Conservation (phyloP, 2,888 invertebrate species). For the Onthophagus sagittarius region DNA sequence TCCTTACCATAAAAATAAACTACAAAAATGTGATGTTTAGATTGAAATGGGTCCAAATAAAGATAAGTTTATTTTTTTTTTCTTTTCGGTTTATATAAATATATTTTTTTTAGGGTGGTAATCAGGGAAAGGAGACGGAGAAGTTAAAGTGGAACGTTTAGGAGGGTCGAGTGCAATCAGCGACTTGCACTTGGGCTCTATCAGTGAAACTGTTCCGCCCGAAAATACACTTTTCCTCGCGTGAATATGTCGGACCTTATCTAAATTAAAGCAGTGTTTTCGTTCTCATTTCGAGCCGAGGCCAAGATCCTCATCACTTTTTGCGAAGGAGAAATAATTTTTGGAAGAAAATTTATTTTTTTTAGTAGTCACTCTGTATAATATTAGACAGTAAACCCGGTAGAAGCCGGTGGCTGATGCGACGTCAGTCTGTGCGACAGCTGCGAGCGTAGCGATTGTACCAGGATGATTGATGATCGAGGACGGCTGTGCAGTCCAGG, state of each 20-base stretch:
- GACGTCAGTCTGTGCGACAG: slow-evolving; percentile 53
- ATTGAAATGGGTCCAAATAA: too few species aligned
- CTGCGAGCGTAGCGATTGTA: slow-evolving; percentile 60
- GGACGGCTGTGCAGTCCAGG: slow-evolving; percentile 48
- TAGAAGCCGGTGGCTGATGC: slow-evolving; percentile 44
- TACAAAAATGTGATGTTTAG: too few species aligned
- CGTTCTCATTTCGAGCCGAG: slow-evolving; percentile 47
- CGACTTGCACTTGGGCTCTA: not conserved
- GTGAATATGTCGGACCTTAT: slow-evolving; percentile 45
- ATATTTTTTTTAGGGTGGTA: not conserved
- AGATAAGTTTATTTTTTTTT: too few species aligned
- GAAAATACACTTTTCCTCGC: slow-evolving; percentile 5
- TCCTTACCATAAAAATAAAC: too few species aligned
- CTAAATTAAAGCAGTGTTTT: slow-evolving; percentile 57
- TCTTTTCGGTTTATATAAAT: not conserved
- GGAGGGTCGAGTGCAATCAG: not conserved
- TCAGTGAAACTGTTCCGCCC: not conserved
- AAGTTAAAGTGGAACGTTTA: not conserved
- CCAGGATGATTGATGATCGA: slow-evolving; percentile 60
- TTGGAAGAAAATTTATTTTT: not conserved
- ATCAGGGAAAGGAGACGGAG: not conserved
- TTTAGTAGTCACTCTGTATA: slow-evolving; percentile 18
- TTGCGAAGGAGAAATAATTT: too few species aligned
- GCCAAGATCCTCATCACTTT: slow-evolving; percentile 39
- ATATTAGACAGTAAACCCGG: slow-evolving; percentile 38